Base-by-base conservation (phyloP, 2,797 vertebrate genomes). In the Phylloscopus collybita region DNA sequence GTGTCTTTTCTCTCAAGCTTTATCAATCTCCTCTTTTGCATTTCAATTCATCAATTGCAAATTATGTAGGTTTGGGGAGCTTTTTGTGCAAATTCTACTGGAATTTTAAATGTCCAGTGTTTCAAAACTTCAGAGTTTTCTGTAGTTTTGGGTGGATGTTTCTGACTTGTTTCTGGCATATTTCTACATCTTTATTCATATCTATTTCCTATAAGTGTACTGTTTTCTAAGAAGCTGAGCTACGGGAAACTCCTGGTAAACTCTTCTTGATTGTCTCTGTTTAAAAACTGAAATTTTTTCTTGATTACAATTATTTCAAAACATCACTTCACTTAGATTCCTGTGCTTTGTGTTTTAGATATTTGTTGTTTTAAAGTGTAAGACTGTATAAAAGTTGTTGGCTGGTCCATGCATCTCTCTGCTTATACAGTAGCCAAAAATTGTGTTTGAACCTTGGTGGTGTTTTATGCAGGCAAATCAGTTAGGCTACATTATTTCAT, bases 1-100 rank as follows among this genome's bases (percentile, higher is more conserved):
- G 91, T 93, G 47, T 92, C 75, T 84, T 94, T 86, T 27, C n/a
- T 96, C 86, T 96, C 90, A 94, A 85, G 86, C 57, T 95, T 95
- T 76, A 90, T 96, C 85, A 95, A 92, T 96, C 80, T 34, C 51
- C 71, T 82, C 71, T 80, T 87, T 90, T 95, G 34, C 80, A 56
- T 79, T 92, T 93, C 96, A 97, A 88, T 79, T 73, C 9, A 61
- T 85, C 83, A 69, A 88, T 86, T 84, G 49, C 56, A 83, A 88
- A 85, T 95, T 70, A 78, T 80, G 30, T 94, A 87, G 79, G 30
- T 64, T 45, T 69, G 6, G 23, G n/a, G 69, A 1, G 1, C 40
- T 91, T 32, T 47, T 49, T 56, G 6, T 60, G 8, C 81, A 93
- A 91, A 88, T 95, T 94, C 38, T 34, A 91, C 54, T 93, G 86